Percentiles rank a stretch among this genome's conserved stretches.
Conservation (phyloP, 2,113 vertebrate species). For the Shinisaurus crocodilurus region DNA sequence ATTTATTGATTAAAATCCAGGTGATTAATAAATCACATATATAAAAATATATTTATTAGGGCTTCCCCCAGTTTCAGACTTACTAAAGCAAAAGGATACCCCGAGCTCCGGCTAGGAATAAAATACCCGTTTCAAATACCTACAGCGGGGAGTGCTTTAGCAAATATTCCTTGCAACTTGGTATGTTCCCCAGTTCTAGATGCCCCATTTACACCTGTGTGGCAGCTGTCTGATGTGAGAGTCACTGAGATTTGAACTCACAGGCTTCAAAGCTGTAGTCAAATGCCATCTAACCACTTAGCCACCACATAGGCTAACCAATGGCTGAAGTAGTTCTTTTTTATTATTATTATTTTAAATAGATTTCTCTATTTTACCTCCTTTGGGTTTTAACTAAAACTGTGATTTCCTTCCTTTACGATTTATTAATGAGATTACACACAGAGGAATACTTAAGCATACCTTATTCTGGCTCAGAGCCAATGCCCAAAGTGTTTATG, state of each 20-base stretch:
- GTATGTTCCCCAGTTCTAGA: neutral
- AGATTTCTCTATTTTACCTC: constrained; percentile 33
- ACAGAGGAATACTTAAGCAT: constrained; percentile 33
- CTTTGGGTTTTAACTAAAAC: constrained; percentile 41
- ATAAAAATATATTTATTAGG: neutral
- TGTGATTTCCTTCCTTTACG: constrained; percentile 9
- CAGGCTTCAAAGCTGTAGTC: neutral
- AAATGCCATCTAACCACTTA: neutral
- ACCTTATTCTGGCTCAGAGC: constrained; percentile 54
- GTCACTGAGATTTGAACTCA: neutral
- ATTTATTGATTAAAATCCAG: neutral
- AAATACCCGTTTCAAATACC: neutral
- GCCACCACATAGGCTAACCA: neutral
- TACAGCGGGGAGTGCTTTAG: neutral
- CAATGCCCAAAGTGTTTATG: constrained; percentile 50
- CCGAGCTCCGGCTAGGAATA: neutral
- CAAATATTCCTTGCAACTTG: neutral
- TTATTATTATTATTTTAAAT: constrained; percentile 3
- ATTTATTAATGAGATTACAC: constrained; percentile 57
- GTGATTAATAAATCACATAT: neutral
- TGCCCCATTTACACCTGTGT: neutral
- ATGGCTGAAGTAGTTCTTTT: neutral
- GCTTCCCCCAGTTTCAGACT: neutral
- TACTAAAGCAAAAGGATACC: neutral
- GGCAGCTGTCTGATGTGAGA: neutral